Base-by-base conservation (phyloP, 1,140 invertebrate genomes). In the Eueides isabella region DNA sequence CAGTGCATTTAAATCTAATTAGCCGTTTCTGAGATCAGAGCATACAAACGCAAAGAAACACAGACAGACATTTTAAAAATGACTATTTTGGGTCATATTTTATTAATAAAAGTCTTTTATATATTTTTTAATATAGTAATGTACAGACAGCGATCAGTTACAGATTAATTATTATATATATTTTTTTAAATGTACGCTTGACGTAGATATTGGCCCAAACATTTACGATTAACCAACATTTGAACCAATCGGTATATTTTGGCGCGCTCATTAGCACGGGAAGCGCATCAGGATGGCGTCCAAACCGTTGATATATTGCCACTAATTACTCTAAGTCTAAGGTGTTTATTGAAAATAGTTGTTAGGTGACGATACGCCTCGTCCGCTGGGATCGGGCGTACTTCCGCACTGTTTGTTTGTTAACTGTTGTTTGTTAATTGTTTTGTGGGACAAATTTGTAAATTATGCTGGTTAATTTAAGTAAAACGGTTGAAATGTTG, bases 321-420 rank as follows among this genome's bases (percentile, higher is more conserved):
- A 77, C 90, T 92, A 92, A 92, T 92, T 92, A 92, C 87, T 92
- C 88, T 89, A 65, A 82, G 80, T 78, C 81, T 75, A 83, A 90
- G 86, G 90, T 92, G 90, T 92, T 92, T 92, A 92, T 92, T 90
- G 90, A 90, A 89, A 89, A 90, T 92, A 88, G 82, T 85, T 84
- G 80, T 82, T 74, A 85, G 82, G 87, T 85, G 88, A 89, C 78
- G 90, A 92, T 80, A 80, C 69, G 75, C 70, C 67, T 81, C 87
- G 87, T 92, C 90, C 88, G 86, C 82, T 84, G 74, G 72, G 80
- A 78, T 75, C 74, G 31, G 76, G 68, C 80, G 78, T 74, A 79
- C 80, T 87, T 85, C 85, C 87, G 78, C 26, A 68, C 30, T 67
- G 31, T 69, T 28, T n/a, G n/a, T n/a, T n/a, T n/a, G n/a, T n/a